Conservation (phyloP, 2,113 vertebrate species). For the human region DNA sequence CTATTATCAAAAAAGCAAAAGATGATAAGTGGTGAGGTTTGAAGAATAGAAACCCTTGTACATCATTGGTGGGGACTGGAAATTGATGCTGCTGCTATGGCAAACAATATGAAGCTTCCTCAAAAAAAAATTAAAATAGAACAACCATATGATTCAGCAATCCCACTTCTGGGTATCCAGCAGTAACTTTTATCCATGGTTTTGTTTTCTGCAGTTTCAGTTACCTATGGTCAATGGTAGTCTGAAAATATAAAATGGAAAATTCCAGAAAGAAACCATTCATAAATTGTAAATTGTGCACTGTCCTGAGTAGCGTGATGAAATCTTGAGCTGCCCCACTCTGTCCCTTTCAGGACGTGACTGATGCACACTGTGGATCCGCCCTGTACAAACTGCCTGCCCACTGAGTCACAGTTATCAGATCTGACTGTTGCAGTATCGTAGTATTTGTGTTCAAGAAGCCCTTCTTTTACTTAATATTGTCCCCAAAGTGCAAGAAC, state of each 20-base stretch:
- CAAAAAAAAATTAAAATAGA: background rate
- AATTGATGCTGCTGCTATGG: background rate
- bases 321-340: background rate
- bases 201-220: background rate
- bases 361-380: background rate
- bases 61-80: background rate
- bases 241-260: background rate
- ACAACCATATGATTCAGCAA: background rate
- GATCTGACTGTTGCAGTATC: background rate
- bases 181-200: background rate
- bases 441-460: background rate
- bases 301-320: background rate
- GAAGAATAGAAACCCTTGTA: background rate
- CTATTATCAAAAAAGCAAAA: too few species aligned
- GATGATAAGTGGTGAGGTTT: background rate
- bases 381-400: background rate
- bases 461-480: background rate
- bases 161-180: background rate
- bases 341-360: background rate
- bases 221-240: background rate
- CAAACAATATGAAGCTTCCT: background rate
- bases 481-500: background rate
- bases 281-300: background rate
- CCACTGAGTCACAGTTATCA: background rate
- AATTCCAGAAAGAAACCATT: background rate